Evolutionary conservation across 2,113 vertebrate species (phyloP), one percentile per base, ranked within the genome.

Genomic region (Rhabdornis inornatus): DNA sequence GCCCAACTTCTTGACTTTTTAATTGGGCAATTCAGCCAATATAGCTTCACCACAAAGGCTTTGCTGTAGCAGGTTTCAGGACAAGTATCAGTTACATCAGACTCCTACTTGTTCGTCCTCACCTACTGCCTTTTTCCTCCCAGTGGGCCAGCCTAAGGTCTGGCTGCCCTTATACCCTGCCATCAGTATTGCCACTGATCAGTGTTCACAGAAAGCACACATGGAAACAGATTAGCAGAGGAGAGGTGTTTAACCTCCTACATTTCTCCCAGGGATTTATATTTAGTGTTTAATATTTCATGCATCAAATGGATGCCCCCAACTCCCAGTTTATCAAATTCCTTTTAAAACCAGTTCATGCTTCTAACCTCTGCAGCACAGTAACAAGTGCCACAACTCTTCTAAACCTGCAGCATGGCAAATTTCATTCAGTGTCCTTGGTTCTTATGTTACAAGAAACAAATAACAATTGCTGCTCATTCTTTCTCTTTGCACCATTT

Each of bases 121-220:
- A 28, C 20, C 24, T 71, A 11, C 20, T 52, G 50, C 42, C 25
- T 75, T 85, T 57, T 35, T 56, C 47, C 15, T 59, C 19, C 2
- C 50, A 71, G 13, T 4, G 22, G 74, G 27, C 16, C 57, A 87
- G 13, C 8, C 49, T 40, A 15, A 78, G 39, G 18, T 50, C n/a
- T 70, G 9, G 45, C 6, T 89, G 28, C 37, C 77, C 22, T 59
- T 44, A 25, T 6, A 57, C 6, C 15, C 24, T n/a, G 13, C 28
- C 64, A 78, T 9, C 42, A 66, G 7, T 55, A 77, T 4, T 24
- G 23, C 16, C 42, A 61, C 42, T 33, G 11, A 72, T 15, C 15
- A 42, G 2, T 4, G 23, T 24, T 55, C 39, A 27, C 64, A 50
- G 31, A 37, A 27, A 56, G n/a, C 0, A 1, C 6, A 7, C 6